Conservation (phyloP, 2,888 invertebrate species). For the Ecliptopera silaceata region DNA sequence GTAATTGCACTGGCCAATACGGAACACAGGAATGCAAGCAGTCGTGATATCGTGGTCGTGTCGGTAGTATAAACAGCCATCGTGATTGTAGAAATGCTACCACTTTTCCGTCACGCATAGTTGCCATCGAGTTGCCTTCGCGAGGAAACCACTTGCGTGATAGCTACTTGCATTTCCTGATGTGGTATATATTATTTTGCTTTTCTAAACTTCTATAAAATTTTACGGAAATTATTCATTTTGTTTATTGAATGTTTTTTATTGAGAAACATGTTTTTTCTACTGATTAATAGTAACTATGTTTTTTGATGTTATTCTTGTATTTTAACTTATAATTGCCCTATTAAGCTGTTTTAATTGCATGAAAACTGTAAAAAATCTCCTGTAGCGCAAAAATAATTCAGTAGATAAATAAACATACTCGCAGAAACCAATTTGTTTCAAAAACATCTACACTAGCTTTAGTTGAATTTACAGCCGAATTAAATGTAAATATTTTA, state of each 20-base stretch:
- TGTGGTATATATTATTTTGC: constrained; percentile 13
- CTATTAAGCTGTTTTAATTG: not conserved
- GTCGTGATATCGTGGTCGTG: no score
- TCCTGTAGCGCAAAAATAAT: not conserved
- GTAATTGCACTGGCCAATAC: no score
- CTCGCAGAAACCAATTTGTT: no score
- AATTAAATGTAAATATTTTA: no score
- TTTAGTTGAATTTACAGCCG: no score
- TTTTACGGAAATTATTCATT: constrained; percentile 23
- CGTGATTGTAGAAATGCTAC: constrained; percentile 30
- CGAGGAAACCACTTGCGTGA: constrained; percentile 28
- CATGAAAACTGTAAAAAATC: constrained; percentile 2
- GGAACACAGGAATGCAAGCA: no score
- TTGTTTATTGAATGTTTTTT: constrained; percentile 1
- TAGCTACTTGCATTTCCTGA: constrained; percentile 17
- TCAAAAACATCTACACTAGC: no score
- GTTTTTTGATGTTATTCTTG: no score
- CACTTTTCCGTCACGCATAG: constrained; percentile 44
- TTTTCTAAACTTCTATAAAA: constrained; percentile 20
- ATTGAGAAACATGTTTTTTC: not conserved
- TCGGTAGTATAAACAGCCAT: no score
- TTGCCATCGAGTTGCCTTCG: constrained; percentile 26
- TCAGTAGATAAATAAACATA: no score
- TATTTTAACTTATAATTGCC: not conserved
- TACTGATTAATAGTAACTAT: not conserved